phyloP scores from a whole-genome alignment of 2,797 vertebrate genomes.

The Pristis pectinata region DNA sequence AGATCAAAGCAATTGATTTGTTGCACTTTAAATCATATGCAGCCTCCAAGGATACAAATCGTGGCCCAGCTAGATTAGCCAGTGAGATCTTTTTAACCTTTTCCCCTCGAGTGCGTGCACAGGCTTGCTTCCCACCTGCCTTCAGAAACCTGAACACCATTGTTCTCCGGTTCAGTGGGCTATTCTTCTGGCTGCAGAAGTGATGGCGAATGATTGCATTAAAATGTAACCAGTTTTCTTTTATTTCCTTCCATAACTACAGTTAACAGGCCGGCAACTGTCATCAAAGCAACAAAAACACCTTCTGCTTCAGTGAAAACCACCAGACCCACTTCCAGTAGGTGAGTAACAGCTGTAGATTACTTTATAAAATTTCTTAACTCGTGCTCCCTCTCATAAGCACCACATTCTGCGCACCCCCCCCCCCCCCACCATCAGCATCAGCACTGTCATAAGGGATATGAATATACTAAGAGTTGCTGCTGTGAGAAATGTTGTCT shows the following conservation, averaged over 20 bases:
- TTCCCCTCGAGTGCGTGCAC: not conserved
- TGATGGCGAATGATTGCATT: not conserved
- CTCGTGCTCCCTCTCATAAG: too few relatives aligned
- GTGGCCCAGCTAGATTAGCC: not conserved
- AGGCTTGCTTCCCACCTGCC: not conserved
- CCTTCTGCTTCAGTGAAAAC: not conserved
- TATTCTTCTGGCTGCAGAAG: not conserved
- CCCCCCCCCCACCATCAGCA: too few relatives aligned
- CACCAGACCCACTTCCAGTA: not conserved
- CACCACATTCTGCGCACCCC: too few relatives aligned
- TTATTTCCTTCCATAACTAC: not conserved
- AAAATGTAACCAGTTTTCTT: not conserved
- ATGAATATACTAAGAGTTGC: not conserved
- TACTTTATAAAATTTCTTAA: not conserved
- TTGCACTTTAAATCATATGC: not conserved
- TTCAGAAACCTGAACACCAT: not conserved
- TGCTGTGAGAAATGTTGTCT: not conserved
- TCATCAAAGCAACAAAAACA: not conserved
- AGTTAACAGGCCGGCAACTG: not conserved
- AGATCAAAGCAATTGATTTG: not conserved
- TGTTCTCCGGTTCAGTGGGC: not conserved
- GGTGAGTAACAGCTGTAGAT: not conserved
- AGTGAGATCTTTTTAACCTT: not conserved
- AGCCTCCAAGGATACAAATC: not conserved
- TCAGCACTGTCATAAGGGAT: not conserved